A percentile compares a stretch with the other conserved stretches of the same genome.
Evolutionary conservation across 2,797 vertebrate species (phyloP).

Genomic region (Anabas testudineus): DNA sequence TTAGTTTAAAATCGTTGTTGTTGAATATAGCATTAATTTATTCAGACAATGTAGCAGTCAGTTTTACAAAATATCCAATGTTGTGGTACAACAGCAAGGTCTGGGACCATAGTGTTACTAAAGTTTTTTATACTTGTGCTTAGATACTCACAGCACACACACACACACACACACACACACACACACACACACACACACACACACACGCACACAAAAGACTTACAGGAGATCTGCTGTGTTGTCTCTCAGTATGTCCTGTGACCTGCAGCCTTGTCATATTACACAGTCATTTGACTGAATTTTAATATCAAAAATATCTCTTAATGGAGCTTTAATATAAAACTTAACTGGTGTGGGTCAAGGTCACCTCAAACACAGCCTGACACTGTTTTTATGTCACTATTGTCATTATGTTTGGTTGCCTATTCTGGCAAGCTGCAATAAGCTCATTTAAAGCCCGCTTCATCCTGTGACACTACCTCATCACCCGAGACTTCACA

Average conservation of each 20-base stretch:
- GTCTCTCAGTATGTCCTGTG: not conserved
- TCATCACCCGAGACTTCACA: constrained; percentile 33
- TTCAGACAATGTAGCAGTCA: no score
- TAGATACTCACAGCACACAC: no score
- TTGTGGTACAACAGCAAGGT: no score
- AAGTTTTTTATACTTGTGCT: no score
- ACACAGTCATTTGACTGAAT: constrained; percentile 20
- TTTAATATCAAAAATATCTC: constrained; percentile 13
- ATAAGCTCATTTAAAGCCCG: constrained; percentile 41
- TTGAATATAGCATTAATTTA: no score
- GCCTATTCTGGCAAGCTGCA: not conserved
- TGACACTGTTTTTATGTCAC: not conserved
- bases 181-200: no score
- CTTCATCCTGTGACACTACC: constrained; percentile 16
- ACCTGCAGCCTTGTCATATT: constrained; percentile 1
- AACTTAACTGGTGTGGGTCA: constrained; percentile 16
- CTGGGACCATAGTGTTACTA: no score
- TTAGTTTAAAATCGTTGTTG: no score
- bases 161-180: no score
- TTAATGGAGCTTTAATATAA: constrained; percentile 12
- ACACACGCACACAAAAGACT: no score
- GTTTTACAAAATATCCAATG: no score
- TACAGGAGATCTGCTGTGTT: no score
- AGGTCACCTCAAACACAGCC: constrained; percentile 23
- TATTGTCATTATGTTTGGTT: constrained; percentile 15